Conservation (phyloP, 2,113 vertebrate species). For the Seriola aureovittata region DNA sequence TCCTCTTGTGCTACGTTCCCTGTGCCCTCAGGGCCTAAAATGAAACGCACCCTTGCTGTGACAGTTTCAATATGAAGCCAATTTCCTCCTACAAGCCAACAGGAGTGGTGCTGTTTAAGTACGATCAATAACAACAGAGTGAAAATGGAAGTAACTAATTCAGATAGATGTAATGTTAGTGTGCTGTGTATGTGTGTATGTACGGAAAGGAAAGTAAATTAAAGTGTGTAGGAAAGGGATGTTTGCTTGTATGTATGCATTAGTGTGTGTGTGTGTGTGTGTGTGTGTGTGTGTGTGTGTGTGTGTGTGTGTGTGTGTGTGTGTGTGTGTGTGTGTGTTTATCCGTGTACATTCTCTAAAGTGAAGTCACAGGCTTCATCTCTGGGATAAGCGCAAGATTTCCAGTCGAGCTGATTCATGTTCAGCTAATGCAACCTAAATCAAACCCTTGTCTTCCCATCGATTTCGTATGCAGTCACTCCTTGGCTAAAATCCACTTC, state of each 20-base stretch:
- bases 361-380: background rate
- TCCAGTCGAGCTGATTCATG: background rate
- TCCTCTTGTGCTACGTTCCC: slow-evolving; percentile 41
- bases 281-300: slow-evolving; percentile 15
- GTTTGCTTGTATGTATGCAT: background rate
- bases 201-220: background rate
- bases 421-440: background rate
- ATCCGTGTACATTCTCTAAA: background rate
- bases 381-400: background rate
- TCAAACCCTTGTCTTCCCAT: background rate
- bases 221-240: background rate
- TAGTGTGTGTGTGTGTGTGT: background rate
- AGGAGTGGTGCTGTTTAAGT: slow-evolving; percentile 79
- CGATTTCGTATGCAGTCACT: background rate
- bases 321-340: slow-evolving; percentile 29
- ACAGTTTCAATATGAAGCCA: slow-evolving; percentile 82
- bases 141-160: slow-evolving; percentile 73
- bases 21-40: slow-evolving; percentile 61
- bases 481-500: background rate
- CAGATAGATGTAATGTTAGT: slow-evolving; percentile 64
- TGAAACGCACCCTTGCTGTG: slow-evolving; percentile 74
- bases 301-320: slow-evolving; percentile 1
- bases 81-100: slow-evolving; percentile 82
- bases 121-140: slow-evolving; percentile 80
- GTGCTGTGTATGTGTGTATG: slow-evolving; percentile 20